These are phyloP conservation scores for Proterorhinus semilunaris DNA, from an alignment of 2,113 vertebrate genomes.

Conservation along the genomic window DNA sequence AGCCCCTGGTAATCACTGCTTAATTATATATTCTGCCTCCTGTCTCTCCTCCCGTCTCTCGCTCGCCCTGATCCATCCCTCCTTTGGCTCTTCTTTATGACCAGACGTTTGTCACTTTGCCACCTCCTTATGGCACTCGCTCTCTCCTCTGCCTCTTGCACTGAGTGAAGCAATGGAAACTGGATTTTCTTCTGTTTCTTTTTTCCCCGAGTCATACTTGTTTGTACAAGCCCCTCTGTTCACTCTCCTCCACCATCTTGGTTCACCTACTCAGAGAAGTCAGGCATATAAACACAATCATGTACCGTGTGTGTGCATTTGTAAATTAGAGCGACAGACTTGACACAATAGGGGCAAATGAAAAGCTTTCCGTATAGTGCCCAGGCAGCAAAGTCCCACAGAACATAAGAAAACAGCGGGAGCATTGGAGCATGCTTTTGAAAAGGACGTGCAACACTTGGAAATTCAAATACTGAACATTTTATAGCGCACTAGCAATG, in stretches of 20 bases:
- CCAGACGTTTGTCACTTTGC: constrained; percentile 71
- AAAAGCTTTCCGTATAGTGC: background rate
- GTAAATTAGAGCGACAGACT: constrained; percentile 11
- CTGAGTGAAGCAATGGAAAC: constrained; percentile 71
- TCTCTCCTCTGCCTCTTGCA: constrained; percentile 43
- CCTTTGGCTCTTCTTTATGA: constrained; percentile 55
- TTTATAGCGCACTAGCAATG: background rate
- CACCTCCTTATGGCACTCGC: constrained; percentile 61
- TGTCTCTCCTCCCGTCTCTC: background rate
- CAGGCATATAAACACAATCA: constrained; percentile 14
- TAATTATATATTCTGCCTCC: constrained; percentile 58
- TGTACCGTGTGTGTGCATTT: background rate
- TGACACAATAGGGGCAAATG: constrained; percentile 7
- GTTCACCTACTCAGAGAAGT: constrained; percentile 22
- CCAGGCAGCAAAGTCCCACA: background rate
- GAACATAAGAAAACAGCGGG: background rate
- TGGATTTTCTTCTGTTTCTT: constrained; percentile 39
- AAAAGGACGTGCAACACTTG: background rate
- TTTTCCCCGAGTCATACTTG: constrained; percentile 38
- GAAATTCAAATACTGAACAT: background rate
- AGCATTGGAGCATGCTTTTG: background rate
- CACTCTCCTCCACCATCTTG: background rate
- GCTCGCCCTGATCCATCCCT: constrained; percentile 36
- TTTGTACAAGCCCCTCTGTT: constrained; percentile 11
- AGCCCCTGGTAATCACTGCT: constrained; percentile 59